phyloP scores from a whole-genome alignment of 2,797 vertebrate species.

The Percopsis omiscomaycus region DNA sequence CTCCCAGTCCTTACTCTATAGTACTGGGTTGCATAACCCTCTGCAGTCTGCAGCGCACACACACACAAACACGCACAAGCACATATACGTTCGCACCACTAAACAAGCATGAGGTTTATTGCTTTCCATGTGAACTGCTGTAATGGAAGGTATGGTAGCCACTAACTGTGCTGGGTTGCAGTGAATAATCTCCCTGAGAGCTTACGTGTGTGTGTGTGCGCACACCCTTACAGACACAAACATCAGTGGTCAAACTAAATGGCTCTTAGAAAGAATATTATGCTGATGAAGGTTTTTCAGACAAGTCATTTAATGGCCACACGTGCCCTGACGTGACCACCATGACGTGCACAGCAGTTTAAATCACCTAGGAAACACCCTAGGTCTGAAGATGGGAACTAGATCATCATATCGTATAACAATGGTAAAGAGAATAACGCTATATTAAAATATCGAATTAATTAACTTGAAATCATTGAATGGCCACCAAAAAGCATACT shows the following conservation, averaged over 20 bases:
- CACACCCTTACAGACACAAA: constrained; percentile 11
- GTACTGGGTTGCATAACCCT: too few relatives aligned
- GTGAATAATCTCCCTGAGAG: neutral
- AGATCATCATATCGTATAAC: too few relatives aligned
- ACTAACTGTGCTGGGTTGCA: constrained; percentile 2
- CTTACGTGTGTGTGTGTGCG: neutral
- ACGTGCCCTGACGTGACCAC: constrained; percentile 6
- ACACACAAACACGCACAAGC: constrained; percentile 13
- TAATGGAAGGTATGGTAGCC: neutral
- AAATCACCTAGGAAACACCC: constrained; percentile 8
- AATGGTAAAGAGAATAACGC: neutral
- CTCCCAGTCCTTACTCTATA: neutral
- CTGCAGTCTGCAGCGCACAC: neutral
- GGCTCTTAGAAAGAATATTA: constrained; percentile 3
- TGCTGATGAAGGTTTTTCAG: constrained; percentile 2
- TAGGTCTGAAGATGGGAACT: neutral
- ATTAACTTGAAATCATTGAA: too few relatives aligned
- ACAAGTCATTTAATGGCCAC: constrained; percentile 8
- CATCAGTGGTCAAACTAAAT: constrained; percentile 5
- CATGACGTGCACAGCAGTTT: neutral
- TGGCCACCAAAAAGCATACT: too few relatives aligned
- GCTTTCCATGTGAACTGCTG: constrained; percentile 1
- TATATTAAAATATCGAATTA: too few relatives aligned
- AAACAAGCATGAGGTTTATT: constrained; percentile 34
- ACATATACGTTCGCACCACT: constrained; percentile 19